Percentiles rank a stretch among this genome's conserved stretches.
phyloP scores from a whole-genome alignment of 2,113 vertebrate species.

The Gambusia holbrooki region DNA sequence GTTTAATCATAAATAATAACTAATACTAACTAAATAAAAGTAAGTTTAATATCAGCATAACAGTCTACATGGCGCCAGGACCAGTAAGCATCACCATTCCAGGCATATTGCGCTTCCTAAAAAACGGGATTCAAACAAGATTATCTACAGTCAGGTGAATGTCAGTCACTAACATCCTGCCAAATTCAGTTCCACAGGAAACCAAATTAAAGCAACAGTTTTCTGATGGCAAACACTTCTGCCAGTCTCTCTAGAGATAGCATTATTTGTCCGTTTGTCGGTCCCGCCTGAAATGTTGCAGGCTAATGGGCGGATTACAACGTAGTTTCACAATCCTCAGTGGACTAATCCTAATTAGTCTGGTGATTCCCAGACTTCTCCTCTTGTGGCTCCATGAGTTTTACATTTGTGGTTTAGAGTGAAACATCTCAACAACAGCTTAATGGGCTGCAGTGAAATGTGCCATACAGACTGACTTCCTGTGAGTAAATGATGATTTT shows the following conservation, averaged over 20 bases:
- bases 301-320: background rate
- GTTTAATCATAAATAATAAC: too few relatives aligned
- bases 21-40: too few relatives aligned
- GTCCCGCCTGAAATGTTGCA: background rate
- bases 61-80: too few relatives aligned
- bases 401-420: conserved; percentile 3
- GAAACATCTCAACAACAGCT: conserved; percentile 1
- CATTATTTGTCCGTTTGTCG: background rate
- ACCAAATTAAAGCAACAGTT: background rate
- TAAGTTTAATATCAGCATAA: too few relatives aligned
- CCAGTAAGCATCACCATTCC: too few relatives aligned
- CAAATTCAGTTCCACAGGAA: background rate
- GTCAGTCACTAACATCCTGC: too few relatives aligned
- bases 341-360: conserved; percentile 2
- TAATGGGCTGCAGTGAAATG: background rate
- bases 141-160: too few relatives aligned
- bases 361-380: conserved; percentile 7
- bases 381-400: background rate
- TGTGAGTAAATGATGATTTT: background rate
- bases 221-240: background rate
- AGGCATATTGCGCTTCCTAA: too few relatives aligned
- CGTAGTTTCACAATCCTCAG: conserved; percentile 8
- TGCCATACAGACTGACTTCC: background rate
- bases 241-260: background rate
- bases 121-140: too few relatives aligned